Evolutionary conservation across 2,888 invertebrate species (phyloP).

Genomic region (Apamea epomidion): DNA sequence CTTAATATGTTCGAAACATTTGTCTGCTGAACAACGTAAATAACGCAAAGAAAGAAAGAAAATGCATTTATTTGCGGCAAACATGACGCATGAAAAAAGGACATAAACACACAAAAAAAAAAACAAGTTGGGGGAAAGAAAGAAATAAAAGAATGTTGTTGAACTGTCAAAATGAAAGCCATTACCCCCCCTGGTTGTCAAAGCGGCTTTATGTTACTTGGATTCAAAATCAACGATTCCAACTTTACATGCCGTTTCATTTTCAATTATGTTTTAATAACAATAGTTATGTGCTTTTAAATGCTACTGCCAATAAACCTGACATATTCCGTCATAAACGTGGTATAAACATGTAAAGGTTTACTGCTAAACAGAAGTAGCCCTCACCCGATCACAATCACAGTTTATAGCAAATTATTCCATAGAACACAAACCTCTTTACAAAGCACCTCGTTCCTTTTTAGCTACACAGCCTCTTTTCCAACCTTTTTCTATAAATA

Average conservation of each 20-base stretch:
- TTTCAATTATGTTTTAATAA: conserved; percentile 25
- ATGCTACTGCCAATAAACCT: conserved; percentile 27
- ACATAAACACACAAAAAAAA: too few species aligned
- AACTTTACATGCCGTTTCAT: not conserved
- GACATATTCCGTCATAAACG: conserved; percentile 24
- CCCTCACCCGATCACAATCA: not conserved
- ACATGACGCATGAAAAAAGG: too few species aligned
- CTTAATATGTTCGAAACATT: too few species aligned
- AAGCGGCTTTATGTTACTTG: not conserved
- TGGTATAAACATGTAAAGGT: conserved; percentile 21
- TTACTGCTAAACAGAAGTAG: conserved; percentile 1
- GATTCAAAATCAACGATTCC: not conserved
- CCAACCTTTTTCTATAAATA: conserved; percentile 55
- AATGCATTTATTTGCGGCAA: too few species aligned
- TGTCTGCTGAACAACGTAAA: too few species aligned
- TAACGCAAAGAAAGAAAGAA: too few species aligned
- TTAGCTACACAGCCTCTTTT: conserved; percentile 43
- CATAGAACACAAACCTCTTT: conserved; percentile 33
- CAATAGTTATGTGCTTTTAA: conserved; percentile 10
- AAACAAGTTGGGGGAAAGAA: too few species aligned
- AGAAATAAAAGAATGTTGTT: too few species aligned
- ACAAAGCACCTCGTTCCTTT: conserved; percentile 19
- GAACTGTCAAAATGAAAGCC: too few species aligned
- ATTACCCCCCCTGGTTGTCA: too few species aligned
- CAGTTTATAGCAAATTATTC: conserved; percentile 29